Evolutionary conservation across 2,797 vertebrate species (phyloP), one percentile per base, ranked within the genome.

Genomic region (Danio choprae): DNA sequence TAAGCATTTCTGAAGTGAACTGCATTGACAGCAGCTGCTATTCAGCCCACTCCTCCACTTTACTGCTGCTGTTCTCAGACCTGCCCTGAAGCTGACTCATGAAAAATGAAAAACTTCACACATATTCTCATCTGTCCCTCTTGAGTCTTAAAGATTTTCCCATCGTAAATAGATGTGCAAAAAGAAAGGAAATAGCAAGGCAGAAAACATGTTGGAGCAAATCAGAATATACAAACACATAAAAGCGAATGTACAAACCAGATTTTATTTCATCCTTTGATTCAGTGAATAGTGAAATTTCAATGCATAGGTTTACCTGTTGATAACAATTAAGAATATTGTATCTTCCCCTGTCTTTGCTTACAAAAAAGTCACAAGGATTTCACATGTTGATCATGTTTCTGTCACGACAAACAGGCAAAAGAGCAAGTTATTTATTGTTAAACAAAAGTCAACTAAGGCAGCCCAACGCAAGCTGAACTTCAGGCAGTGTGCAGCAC

Each of bases 81-180:
- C 71, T 69, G 41, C 76, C 55, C 70, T 74, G 77, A 11, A 80
- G 55, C 67, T 77, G 69, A 69, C 41, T 74, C 73, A 72, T 80
- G 58, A 68, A 67, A 77, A 59, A 80, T 65, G n/a, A 5, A 58
- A 41, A 65, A 77, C 55, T 36, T 84, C 56, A 79, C 80, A 71
- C 40, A 41, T 70, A 82, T 55, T 73, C 76, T 70, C 80, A 81
- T 79, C 63, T 68, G 70, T 74, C 55, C 56, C 63, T 67, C 43
- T 46, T 10, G 48, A 81, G 56, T 68, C 18, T 51, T 53, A 53
- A 69, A 68, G 36, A 68, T 29, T 72, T 22, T 59, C 71, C 20
- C 43, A 11, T 12, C 36, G 16, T 40, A 69, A n/a, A 40, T 63
- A 65, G 8, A 69, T 71, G 58, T 46, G 18, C 55, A 20, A 40